A percentile compares a stretch with the other conserved stretches of the same genome.
phyloP scores from a whole-genome alignment of 2,888 invertebrate genomes.

The Dioctria rufipes region DNA sequence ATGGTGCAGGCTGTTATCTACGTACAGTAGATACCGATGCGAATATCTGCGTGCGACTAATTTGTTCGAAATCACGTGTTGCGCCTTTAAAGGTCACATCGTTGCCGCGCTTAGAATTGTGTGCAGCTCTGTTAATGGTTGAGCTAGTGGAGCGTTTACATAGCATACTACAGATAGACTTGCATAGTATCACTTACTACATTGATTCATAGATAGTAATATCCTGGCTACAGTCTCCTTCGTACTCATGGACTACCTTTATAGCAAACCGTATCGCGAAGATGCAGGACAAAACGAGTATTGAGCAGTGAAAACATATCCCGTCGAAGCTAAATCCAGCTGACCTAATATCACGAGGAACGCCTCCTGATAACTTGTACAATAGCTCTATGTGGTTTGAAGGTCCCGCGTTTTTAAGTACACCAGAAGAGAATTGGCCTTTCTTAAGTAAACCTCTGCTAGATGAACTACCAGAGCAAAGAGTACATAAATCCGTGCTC shows the following conservation, averaged over 20 bases:
- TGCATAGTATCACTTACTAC: not conserved
- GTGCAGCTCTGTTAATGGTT: not conserved
- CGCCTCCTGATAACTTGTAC: not conserved
- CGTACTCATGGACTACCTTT: not conserved
- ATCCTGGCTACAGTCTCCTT: not conserved
- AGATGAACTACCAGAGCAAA: not conserved
- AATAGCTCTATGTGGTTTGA: not conserved
- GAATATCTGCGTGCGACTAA: too few relatives aligned
- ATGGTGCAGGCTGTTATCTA: too few relatives aligned
- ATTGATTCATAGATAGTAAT: not conserved
- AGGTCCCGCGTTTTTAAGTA: not conserved
- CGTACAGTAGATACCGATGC: too few relatives aligned
- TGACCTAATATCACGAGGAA: not conserved
- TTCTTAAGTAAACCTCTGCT: too few relatives aligned
- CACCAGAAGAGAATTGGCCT: too few relatives aligned
- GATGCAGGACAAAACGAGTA: not conserved
- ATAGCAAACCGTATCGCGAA: not conserved
- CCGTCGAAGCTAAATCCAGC: not conserved
- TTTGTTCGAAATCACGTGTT: too few relatives aligned
- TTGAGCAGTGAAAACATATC: not conserved
- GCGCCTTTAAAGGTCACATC: too few relatives aligned
- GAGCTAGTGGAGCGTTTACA: not conserved
- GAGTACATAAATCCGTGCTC: conserved; percentile 5
- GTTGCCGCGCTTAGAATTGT: not conserved
- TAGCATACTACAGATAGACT: not conserved